These are phyloP conservation scores for Excalfactoria chinensis DNA, from an alignment of 2,113 vertebrate genomes.

Conservation along the genomic window DNA sequence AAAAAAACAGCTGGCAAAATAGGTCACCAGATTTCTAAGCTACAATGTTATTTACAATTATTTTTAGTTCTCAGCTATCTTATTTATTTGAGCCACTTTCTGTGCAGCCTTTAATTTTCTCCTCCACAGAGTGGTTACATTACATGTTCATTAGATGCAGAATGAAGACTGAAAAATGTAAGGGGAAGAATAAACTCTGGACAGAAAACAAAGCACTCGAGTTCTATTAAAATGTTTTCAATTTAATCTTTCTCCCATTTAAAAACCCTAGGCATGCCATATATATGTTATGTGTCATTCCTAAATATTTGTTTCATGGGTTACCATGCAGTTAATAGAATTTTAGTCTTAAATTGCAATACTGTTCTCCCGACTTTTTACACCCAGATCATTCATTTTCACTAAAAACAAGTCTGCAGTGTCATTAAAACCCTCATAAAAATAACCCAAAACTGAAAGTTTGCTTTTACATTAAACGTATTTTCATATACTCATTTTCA, in stretches of 20 bases:
- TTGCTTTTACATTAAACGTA: neutral
- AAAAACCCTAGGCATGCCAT: neutral
- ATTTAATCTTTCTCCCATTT: neutral
- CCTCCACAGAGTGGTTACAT: conserved; percentile 6
- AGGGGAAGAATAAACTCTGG: conserved; percentile 31
- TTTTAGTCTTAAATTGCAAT: neutral
- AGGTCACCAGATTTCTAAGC: neutral
- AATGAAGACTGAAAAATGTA: conserved; percentile 30
- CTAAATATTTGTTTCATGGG: neutral
- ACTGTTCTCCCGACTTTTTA: neutral
- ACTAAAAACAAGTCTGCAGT: neutral
- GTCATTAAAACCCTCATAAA: neutral
- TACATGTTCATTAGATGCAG: conserved; percentile 30
- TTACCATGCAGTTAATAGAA: neutral
- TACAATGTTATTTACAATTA: conserved; percentile 35
- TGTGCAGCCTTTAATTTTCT: conserved; percentile 56
- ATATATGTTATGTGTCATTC: neutral
- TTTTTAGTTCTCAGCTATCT: conserved; percentile 46
- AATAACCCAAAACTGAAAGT: neutral
- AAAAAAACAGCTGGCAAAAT: neutral
- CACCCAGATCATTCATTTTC: neutral
- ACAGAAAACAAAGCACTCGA: conserved; percentile 47
- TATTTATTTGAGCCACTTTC: conserved; percentile 19
- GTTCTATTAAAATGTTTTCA: conserved; percentile 11
- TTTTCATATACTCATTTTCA: neutral